Base-by-base conservation (phyloP, 2,113 vertebrate species). In the Terrapene triunguis region DNA sequence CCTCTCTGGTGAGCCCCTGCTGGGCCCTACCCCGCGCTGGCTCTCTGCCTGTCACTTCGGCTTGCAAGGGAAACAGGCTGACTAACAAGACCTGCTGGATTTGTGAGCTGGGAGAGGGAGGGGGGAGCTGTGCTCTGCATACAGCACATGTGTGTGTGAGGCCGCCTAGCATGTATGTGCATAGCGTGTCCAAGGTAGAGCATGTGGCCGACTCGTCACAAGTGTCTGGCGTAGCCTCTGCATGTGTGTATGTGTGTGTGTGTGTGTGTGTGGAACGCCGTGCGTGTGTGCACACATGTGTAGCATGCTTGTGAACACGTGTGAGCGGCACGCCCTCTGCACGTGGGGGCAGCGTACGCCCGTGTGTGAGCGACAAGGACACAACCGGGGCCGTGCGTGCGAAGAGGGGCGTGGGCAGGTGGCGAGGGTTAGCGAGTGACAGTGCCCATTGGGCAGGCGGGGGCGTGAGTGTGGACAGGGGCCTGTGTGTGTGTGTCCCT, bases 151-250 rank as follows among this genome's bases (percentile, higher is more conserved):
- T 11, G 10, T 44, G 38, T 44, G 74, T 24, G 12, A 42, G 74
- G 42, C 22, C 14, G 42, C 74, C 29, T 5, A 6, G 2, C 21
- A 76, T 10, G 2, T 4, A 29, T 78, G 87, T 59, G 42, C 44
- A 79, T 5, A 3, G 1, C 22, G 2, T 85, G 44, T 13, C 27
- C 8, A 5, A 6, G 17, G 7, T 76, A 22, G 42, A 74, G 53
- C 14, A 35, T 10, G 24, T 38, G 42, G 51, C 76, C 32, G 10
- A 2, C 65, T 22, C n/a, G 4, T 9, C 65, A 21, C 21, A 21
- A 0, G 2, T 1, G 3, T 48, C 4, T 0, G 0, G 35, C 24
- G 8, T 38, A 38, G 48, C 53, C 78, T 88, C 27, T 44, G 42
- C 42, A 44, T 44, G 44, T 44, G 6, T 44, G 44, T 44, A 44